Evolutionary conservation across 2,888 invertebrate genomes (phyloP).

Genomic region (Caenorhabditis auriculariae): DNA sequence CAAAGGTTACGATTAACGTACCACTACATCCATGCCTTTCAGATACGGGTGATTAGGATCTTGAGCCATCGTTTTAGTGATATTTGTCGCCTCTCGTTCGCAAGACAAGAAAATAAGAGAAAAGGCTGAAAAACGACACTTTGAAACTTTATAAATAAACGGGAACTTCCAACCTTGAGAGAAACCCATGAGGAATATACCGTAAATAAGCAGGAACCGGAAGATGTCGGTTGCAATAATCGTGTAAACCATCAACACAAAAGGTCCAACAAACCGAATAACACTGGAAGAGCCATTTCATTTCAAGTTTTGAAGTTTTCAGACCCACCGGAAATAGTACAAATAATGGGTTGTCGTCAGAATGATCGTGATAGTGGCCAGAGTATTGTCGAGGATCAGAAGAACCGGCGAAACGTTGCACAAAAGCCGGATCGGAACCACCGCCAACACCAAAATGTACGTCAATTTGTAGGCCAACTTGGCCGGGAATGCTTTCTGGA

Average conservation of each 20-base stretch:
- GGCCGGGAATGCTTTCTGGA: slow-evolving; percentile 81
- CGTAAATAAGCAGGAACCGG: slow-evolving; percentile 91
- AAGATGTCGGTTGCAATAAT: slow-evolving; percentile 95
- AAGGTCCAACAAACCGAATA: slow-evolving; percentile 80
- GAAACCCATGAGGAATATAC: slow-evolving; percentile 94
- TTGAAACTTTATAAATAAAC: not conserved
- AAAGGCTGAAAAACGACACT: slow-evolving; percentile 17
- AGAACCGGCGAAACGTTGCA: slow-evolving; percentile 64
- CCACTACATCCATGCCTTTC: too few species aligned
- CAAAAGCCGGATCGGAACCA: slow-evolving; percentile 64
- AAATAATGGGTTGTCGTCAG: slow-evolving; percentile 37
- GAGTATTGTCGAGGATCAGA: slow-evolving; percentile 32
- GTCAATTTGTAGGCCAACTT: slow-evolving; percentile 91
- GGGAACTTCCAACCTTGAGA: slow-evolving; percentile 83
- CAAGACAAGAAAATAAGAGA: slow-evolving; percentile 67
- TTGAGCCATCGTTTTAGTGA: too few species aligned
- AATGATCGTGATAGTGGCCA: slow-evolving; percentile 29
- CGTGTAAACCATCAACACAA: slow-evolving; percentile 97
- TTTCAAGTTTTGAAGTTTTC: not conserved
- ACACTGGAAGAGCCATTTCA: slow-evolving; percentile 27
- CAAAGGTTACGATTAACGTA: too few species aligned
- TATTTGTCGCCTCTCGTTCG: slow-evolving; percentile 20
- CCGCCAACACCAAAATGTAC: slow-evolving; percentile 81
- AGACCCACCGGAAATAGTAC: slow-evolving; percentile 19
- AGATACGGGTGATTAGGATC: too few species aligned